Conservation (phyloP, 2,797 vertebrate genomes). For the Hyperoplus immaculatus region DNA sequence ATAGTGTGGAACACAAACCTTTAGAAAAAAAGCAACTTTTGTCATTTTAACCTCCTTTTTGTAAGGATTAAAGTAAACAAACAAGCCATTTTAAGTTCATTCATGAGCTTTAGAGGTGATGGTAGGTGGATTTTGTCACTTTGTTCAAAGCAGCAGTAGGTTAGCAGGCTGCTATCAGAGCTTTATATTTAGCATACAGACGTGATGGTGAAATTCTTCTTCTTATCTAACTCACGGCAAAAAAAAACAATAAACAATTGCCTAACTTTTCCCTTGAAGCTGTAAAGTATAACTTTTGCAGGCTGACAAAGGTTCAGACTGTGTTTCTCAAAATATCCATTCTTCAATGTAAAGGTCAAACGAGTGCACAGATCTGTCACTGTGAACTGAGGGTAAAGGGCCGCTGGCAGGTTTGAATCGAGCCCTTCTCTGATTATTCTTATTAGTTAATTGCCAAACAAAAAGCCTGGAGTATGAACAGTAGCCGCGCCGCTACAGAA, state of each 20-base stretch:
- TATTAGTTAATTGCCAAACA: conserved; percentile 16
- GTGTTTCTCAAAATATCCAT: too few species aligned
- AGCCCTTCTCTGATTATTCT: conserved; percentile 1
- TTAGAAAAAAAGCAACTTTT: neutral
- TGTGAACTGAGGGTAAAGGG: conserved; percentile 15
- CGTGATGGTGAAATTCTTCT: neutral
- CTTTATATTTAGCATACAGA: neutral
- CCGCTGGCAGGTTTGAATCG: neutral
- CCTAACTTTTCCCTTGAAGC: neutral
- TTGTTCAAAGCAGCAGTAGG: neutral
- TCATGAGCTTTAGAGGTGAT: neutral
- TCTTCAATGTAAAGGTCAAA: neutral
- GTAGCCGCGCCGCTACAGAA: conserved; percentile 22
- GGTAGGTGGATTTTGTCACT: neutral
- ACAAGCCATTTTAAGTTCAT: neutral
- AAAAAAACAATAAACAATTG: neutral
- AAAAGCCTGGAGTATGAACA: conserved; percentile 4
- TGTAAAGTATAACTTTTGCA: neutral
- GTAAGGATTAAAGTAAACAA: neutral
- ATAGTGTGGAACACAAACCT: neutral
- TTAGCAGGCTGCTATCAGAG: too few species aligned
- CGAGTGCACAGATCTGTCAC: conserved; percentile 7
- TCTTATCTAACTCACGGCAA: neutral
- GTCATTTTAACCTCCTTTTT: neutral
- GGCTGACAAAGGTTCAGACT: neutral